Conservation (phyloP, 2,888 invertebrate species). For the Adelognathus sp. region DNA sequence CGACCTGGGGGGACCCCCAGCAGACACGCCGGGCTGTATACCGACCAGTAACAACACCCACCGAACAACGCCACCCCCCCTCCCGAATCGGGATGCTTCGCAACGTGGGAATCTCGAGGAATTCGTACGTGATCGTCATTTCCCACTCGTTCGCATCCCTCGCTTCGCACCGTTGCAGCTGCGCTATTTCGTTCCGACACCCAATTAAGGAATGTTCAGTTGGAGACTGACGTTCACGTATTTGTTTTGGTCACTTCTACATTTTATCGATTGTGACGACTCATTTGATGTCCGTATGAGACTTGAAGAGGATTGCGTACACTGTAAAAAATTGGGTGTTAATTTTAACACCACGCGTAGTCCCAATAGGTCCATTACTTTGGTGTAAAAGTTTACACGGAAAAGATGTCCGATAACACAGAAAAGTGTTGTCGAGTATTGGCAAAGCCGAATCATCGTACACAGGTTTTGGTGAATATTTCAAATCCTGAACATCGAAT, state of each 20-base stretch:
- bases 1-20: conserved; percentile 57
- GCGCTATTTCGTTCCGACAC: conserved; percentile 13
- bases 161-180: conserved; percentile 34
- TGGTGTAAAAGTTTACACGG: too few species aligned
- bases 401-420: too few species aligned
- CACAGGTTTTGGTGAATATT: neutral
- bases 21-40: conserved; percentile 62
- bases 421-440: too few species aligned
- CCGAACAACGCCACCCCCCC: neutral
- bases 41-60: conserved; percentile 52
- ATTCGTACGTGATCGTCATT: conserved; percentile 56
- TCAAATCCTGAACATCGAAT: neutral
- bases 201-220: conserved; percentile 25
- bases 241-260: neutral
- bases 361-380: too few species aligned
- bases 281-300: too few species aligned
- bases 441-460: neutral
- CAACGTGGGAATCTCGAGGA: conserved; percentile 63
- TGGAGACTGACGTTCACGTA: neutral
- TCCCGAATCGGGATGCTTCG: conserved; percentile 45
- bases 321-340: too few species aligned
- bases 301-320: too few species aligned
- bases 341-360: too few species aligned
- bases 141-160: conserved; percentile 44
- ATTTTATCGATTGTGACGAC: neutral